These are phyloP conservation scores for Limnothrissa miodon DNA, from an alignment of 2,113 vertebrate species.

Conservation along the genomic window DNA sequence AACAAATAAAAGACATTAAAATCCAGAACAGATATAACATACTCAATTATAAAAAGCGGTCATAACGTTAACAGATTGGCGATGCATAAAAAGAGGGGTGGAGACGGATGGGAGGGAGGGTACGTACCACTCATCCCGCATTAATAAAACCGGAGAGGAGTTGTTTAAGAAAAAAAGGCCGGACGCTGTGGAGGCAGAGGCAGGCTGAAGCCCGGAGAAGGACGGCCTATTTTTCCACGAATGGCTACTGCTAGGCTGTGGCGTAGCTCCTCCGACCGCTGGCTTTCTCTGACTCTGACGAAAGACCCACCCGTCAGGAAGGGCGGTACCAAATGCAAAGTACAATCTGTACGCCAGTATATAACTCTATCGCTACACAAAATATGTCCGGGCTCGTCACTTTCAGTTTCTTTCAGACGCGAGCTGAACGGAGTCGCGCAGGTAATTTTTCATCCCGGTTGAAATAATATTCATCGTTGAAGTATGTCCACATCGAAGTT, in stretches of 20 bases:
- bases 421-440: background rate
- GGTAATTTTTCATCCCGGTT: constrained; percentile 7
- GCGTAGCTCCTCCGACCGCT: constrained; percentile 86
- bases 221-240: constrained; percentile 91
- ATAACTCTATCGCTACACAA: constrained; percentile 53
- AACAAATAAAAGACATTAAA: constrained; percentile 63
- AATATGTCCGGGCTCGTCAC: constrained; percentile 48
- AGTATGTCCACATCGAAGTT: constrained; percentile 66
- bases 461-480: constrained; percentile 53
- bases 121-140: constrained; percentile 99
- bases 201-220: constrained; percentile 80
- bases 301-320: constrained; percentile 85
- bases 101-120: constrained; percentile 79
- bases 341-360: constrained; percentile 59
- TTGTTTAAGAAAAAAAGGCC: constrained; percentile 87
- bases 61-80: constrained; percentile 59
- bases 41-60: constrained; percentile 57
- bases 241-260: constrained; percentile 88
- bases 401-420: constrained; percentile 15
- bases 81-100: constrained; percentile 72
- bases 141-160: constrained; percentile 87
- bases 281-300: constrained; percentile 72
- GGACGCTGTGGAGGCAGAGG: constrained; percentile 77
- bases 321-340: constrained; percentile 75
- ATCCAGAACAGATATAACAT: constrained; percentile 54